Evolutionary conservation across 2,113 vertebrate species (phyloP), one percentile per base, ranked within the genome.

Genomic region (Lutjanus erythropterus): DNA sequence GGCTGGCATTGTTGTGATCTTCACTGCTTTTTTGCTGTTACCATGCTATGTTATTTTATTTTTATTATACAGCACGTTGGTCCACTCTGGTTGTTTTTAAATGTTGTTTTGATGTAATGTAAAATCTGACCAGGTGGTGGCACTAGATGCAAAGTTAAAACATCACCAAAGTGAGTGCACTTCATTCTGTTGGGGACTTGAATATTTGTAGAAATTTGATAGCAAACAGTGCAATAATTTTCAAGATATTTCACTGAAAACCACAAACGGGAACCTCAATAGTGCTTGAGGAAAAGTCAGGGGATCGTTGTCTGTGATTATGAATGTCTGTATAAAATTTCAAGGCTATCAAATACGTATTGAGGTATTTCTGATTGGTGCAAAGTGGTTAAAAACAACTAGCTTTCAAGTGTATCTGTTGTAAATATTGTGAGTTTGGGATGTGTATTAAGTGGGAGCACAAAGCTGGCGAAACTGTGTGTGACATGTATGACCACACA

Each of bases 401-500:
- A 0, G 14, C 19, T 14, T 42, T 53, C 2, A 1, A 23, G 27
- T 46, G 37, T 37, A 39, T 39, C 37, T n/a, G 9, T 21, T 50
- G 39, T 62, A 49, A 33, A 55, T 41, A 35, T 10, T 60, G 18
- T 1, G 14, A 66, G 42, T 35, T 49, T 3, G 19, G 39, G 23
- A 75, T 59, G 31, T 61, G 2, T 42, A 16, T 44, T 39, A 49
- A 31, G 42, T 72, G 50, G 4, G 55, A 31, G 47, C 31, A 55
- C 15, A 1, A 77, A 68, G n/a, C n/a, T 65, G 33, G 42, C 4
- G 47, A 65, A 49, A 47, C 61, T 12, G 41, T 27, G 42, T 71
- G 88, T 15, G 64, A 81, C 68, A 65, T 42, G 49, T 83, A 68
- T 60, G 81, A 85, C 49, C 68, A 76, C 80, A 83, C 50, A 76